Evolutionary conservation across 2,113 vertebrate species (phyloP).

Genomic region (Hippocampus mohnikei): DNA sequence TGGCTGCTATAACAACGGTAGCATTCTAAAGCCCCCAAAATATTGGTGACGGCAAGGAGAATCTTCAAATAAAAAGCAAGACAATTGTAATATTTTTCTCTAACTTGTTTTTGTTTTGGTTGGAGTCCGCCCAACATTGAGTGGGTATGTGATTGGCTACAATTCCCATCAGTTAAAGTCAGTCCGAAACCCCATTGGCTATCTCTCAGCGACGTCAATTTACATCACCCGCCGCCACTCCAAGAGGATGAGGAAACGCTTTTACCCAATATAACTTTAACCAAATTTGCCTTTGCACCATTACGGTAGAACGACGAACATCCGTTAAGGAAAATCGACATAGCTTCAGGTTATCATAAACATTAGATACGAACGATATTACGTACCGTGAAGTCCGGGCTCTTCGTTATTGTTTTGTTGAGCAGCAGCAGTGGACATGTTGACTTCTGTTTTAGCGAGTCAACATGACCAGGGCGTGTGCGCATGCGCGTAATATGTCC

Average conservation of each 20-base stretch:
- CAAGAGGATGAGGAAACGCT: conserved; percentile 64
- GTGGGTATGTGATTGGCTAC: conserved; percentile 42
- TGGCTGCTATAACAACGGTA: background rate
- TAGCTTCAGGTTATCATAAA: background rate
- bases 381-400: conserved; percentile 73
- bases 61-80: background rate
- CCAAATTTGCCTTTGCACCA: conserved; percentile 30
- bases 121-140: conserved; percentile 42
- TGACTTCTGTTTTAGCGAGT: conserved; percentile 62
- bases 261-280: conserved; percentile 49
- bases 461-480: conserved; percentile 58
- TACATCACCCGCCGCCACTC: conserved; percentile 39
- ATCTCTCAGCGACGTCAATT: conserved; percentile 14
- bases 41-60: background rate
- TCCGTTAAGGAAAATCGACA: background rate
- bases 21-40: background rate
- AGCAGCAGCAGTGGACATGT: conserved; percentile 75
- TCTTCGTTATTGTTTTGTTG: conserved; percentile 76
- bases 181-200: conserved; percentile 46
- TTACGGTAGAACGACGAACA: background rate
- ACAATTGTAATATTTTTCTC: conserved; percentile 37
- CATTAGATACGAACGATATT: background rate
- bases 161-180: conserved; percentile 44
- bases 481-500: conserved; percentile 47
- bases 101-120: conserved; percentile 71